These are phyloP conservation scores for Archaeoteleia sp. DNA, from an alignment of 2,888 invertebrate species.

Conservation along the genomic window DNA sequence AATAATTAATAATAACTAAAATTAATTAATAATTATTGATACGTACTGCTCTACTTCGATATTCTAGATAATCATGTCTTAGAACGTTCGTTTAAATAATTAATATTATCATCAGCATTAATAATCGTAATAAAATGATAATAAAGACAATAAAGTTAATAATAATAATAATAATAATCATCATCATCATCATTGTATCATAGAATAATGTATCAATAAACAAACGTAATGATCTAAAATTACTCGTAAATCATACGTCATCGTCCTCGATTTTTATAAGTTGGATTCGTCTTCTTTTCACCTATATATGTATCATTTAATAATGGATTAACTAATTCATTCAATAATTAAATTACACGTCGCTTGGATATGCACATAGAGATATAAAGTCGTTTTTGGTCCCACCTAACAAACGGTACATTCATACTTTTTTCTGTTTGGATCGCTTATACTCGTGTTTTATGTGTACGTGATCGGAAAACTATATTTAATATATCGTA, in stretches of 20 bases:
- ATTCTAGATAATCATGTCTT: conserved; percentile 72
- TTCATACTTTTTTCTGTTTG: conserved; percentile 69
- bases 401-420: conserved; percentile 75
- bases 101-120: conserved; percentile 58
- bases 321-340: conserved; percentile 73
- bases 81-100: conserved; percentile 71
- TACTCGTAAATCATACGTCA: conserved; percentile 70
- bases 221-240: conserved; percentile 72
- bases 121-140: conserved; percentile 61
- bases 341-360: conserved; percentile 74
- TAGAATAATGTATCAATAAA: conserved; percentile 74
- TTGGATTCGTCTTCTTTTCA: conserved; percentile 62
- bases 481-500: conserved; percentile 35
- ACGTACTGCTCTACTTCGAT: conserved; percentile 72
- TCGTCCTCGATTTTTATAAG: conserved; percentile 68
- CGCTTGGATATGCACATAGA: conserved; percentile 75
- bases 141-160: conserved; percentile 66
- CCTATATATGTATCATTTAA: conserved; percentile 67
- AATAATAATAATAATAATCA: conserved; percentile 65
- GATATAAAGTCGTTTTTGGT: conserved; percentile 75
- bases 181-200: conserved; percentile 60
- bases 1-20: conserved; percentile 70
- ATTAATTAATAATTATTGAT: conserved; percentile 74
- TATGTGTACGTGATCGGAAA: conserved; percentile 43
- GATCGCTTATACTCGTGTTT: conserved; percentile 54